These are phyloP conservation scores for Neogobius melanostomus DNA, from an alignment of 2,113 vertebrate genomes.

Conservation along the genomic window DNA sequence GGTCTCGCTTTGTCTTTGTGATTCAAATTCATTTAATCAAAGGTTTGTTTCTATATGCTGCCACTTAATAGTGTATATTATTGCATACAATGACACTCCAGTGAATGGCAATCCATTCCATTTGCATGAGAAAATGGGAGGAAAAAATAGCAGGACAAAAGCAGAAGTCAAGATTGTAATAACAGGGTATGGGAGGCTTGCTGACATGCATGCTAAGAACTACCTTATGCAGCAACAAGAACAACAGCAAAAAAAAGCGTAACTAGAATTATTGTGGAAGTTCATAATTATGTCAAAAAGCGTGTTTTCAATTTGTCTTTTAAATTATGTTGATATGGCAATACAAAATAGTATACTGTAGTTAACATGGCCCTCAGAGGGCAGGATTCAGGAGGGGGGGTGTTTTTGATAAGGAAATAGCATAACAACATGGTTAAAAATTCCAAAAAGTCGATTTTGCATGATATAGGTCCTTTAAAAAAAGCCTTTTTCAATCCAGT, in stretches of 20 bases:
- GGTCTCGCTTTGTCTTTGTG: conserved; percentile 81
- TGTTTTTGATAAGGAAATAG: no score
- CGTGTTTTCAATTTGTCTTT: no score
- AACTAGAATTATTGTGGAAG: neutral
- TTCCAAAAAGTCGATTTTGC: no score
- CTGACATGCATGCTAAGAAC: conserved; percentile 69
- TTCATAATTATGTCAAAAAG: no score
- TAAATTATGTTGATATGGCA: no score
- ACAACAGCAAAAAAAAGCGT: conserved; percentile 57
- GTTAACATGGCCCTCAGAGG: no score
- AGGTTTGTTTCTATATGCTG: conserved; percentile 80
- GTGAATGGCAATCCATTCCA: conserved; percentile 73
- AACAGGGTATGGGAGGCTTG: conserved; percentile 69
- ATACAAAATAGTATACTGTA: no score
- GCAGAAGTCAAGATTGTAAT: conserved; percentile 69
- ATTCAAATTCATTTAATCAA: conserved; percentile 85
- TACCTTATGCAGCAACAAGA: conserved; percentile 48
- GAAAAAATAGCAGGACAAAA: conserved; percentile 72
- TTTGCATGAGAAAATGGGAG: conserved; percentile 59
- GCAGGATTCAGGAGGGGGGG: no score
- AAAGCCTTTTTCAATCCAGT: no score
- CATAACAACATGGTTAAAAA: no score
- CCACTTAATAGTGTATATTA: conserved; percentile 82
- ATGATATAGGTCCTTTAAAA: no score
- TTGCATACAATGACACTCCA: conserved; percentile 70